Evolutionary conservation across 1,140 invertebrate species (phyloP), one percentile per base, ranked within the genome.

Genomic region (Trinorchestia longiramus): DNA sequence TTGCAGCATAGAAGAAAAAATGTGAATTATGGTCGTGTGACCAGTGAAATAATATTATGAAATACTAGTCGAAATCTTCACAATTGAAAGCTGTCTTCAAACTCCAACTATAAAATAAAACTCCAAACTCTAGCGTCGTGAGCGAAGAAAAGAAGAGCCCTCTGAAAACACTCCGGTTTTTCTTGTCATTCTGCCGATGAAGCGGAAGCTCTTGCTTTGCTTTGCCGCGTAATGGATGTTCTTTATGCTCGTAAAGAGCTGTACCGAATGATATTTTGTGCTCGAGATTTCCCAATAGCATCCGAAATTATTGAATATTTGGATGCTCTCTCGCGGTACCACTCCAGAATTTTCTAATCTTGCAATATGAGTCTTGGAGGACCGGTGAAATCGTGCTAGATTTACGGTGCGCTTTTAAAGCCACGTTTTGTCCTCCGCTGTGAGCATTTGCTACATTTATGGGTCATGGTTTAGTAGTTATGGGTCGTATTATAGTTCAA

Each of bases 231-330:
- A 77, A 77, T 77, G 62, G 62, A 77, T 77, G 62, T 77, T 77
- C 62, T 77, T 77, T 77, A 77, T 77, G 62, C 62, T 77, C 62
- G 62, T 28, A 77, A 77, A 77, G 62, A 77, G 62, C 62, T 77
- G 62, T 77, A 77, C 62, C 62, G 62, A 77, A 77, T 77, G 62
- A 77, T 77, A 77, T 77, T 77, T 77, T 77, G 62, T 77, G 62
- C 62, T 77, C 62, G 62, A 77, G 62, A 77, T 77, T 77, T 77
- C 62, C 62, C 62, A 77, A 77, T 77, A 77, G 62, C 62, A 77
- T 28, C 62, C 62, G 62, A 77, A 77, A 77, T 77, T 77, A 36
- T 77, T 77, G 62, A 77, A 77, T 77, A 77, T 77, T 77, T 77
- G 62, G 62, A 77, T 77, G 62, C 62, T 11, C 62, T 77, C 62